Conservation (phyloP, 2,888 invertebrate genomes). For the Subacronicta megacephala region DNA sequence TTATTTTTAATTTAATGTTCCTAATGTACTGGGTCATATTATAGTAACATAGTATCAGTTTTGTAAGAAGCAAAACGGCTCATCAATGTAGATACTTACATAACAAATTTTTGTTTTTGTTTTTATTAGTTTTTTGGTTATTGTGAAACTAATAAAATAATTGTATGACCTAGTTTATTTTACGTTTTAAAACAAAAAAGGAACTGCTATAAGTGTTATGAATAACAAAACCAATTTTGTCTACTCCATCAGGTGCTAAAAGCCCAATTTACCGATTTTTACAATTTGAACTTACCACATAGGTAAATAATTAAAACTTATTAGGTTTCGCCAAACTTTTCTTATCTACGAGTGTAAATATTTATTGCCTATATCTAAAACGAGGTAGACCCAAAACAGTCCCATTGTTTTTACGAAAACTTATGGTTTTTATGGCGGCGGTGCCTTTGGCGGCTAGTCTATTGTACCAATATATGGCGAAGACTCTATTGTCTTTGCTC, state of each 20-base stretch:
- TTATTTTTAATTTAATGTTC: neutral
- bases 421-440: constrained; percentile 58
- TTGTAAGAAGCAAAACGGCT: too few species aligned
- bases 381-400: constrained; percentile 47
- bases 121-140: neutral
- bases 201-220: neutral
- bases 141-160: neutral
- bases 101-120: too few species aligned
- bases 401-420: constrained; percentile 52
- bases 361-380: constrained; percentile 44
- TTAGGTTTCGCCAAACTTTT: constrained; percentile 24
- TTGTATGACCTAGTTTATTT: neutral
- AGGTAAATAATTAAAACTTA: constrained; percentile 30
- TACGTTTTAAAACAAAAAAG: neutral
- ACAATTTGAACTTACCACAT: constrained; percentile 13
- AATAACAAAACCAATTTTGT: neutral
- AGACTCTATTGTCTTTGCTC: constrained; percentile 43
- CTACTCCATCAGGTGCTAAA: constrained; percentile 9
- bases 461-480: constrained; percentile 52
- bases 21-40: neutral
- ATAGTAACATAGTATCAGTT: too few species aligned
- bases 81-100: too few species aligned
- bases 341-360: constrained; percentile 41
- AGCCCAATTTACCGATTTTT: constrained; percentile 4
- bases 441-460: constrained; percentile 63